Base-by-base conservation (phyloP, 2,113 vertebrate genomes). In the Proterorhinus semilunaris region DNA sequence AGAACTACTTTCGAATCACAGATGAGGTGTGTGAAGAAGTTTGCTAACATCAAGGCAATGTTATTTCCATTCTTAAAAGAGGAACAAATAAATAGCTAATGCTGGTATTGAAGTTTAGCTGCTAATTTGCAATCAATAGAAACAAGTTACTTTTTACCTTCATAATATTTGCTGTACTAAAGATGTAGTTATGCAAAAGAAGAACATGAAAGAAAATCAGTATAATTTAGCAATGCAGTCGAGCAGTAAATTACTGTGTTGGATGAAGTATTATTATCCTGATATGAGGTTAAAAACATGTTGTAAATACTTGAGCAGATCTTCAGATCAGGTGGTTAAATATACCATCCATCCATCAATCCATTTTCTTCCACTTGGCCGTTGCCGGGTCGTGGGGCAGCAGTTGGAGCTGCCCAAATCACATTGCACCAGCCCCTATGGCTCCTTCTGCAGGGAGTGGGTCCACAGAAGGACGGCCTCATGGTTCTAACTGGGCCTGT, bases 201-300 rank as follows among this genome's bases (percentile, higher is more conserved):
- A 27, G 9, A 43, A 61, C 5, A 44, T 44, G 45, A 55, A 53
- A 36, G 74, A 42, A 62, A 70, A 71, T 17, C 27, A 48, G 59
- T 17, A 42, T 52, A 54, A 66, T 79, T 82, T 73, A 63, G 49
- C 65, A 62, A 71, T 10, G 61, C 75, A 57, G 57, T 27, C 13
- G 16, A 68, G 68, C 61, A 45, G 52, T 83, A 80, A 73, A 86
- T 12, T 67, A 51, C 70, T 73, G 53, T 76, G 67, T 59, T 59
- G 54, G 21, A 10, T 47, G 46, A 57, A 27, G 10, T 12, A 57
- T 11, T 57, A 42, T 15, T 13, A 58, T 58, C 27, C 27, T 58
- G 55, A 7, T 57, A 7, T n/a, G 42, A n/a, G 44, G 42, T 61
- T 61, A 3, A 45, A 61, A 61, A 61, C 58, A 43, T 43, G 54